Evolutionary conservation across 2,888 invertebrate genomes (phyloP), one percentile per base, ranked within the genome.

Genomic region (Archips crataeganus): DNA sequence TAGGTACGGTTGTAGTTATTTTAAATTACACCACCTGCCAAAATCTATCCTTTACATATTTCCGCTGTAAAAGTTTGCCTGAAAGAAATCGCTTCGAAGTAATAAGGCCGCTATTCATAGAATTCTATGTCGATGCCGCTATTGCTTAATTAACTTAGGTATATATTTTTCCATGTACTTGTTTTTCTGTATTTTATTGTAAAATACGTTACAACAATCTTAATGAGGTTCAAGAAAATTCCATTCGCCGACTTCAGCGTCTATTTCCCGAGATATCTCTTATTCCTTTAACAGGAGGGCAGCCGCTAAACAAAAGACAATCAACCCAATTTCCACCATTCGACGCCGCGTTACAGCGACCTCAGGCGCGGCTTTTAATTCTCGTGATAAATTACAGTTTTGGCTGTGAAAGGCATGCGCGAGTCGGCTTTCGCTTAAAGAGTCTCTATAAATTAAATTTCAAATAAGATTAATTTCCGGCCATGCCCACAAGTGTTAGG

Each of bases 341-440:
- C 47, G 32, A 51, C 51, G 32, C 63, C n/a, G 54, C 42, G 47
- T 80, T 81, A 79, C 82, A 80, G 82, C 81, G 79, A 82, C 80
- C 82, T 77, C 79, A 84, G 84, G 84, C 83, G 80, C 79, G 78
- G 81, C 83, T 82, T 87, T 86, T 87, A 87, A 89, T 88, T 88
- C 86, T 79, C 81, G 83, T 88, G 89, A 89, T 89, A 88, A 89
- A 90, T 90, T 88, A 87, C 86, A 82, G 83, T 83, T 85, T 84
- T 81, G 47, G 63, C 47, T 63, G 63, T 62, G 47, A n/a, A 34
- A 3, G 63, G 32, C 32, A 63, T 47, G 63, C 36, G 61, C 9
- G 49, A 49, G 13, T 36, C 70, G 13, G 34, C 34, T 49, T 62
- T 51, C 54, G 51, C 23, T 23, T n/a, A 4, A 11, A 49, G 23